Conservation (phyloP, 2,797 vertebrate genomes). For the Pterois miles region DNA sequence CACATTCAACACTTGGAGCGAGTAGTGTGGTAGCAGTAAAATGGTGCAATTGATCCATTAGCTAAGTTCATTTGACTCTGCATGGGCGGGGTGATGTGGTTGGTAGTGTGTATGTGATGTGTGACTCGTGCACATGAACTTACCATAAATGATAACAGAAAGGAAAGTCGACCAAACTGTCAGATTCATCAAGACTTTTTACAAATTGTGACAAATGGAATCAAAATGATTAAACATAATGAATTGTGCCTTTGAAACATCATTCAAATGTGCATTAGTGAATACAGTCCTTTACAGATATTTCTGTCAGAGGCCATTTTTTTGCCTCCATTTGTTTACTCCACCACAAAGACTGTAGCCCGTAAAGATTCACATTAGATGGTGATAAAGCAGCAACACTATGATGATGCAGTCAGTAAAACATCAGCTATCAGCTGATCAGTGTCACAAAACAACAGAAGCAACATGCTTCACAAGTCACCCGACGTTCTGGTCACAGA, state of each 20-base stretch:
- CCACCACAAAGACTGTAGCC: background rate
- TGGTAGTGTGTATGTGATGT: background rate
- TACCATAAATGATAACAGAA: no score
- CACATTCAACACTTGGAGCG: background rate
- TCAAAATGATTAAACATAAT: background rate
- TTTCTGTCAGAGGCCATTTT: background rate
- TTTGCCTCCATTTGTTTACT: no score
- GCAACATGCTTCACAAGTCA: background rate
- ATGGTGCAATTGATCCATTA: no score
- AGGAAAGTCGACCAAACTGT: background rate
- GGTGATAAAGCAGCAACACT: no score
- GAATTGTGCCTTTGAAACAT: no score
- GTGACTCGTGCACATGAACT: no score
- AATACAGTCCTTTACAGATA: background rate
- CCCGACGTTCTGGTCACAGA: background rate
- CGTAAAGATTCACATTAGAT: no score
- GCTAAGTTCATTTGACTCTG: no score
- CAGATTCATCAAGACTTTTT: background rate
- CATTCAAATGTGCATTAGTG: background rate
- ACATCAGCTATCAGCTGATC: background rate
- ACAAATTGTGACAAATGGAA: background rate
- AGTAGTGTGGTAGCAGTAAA: no score
- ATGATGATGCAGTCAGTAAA: background rate
- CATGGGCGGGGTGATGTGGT: background rate
- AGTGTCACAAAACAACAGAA: background rate